Conservation (phyloP, 1,140 invertebrate genomes). For the Probaryconus sp. region DNA sequence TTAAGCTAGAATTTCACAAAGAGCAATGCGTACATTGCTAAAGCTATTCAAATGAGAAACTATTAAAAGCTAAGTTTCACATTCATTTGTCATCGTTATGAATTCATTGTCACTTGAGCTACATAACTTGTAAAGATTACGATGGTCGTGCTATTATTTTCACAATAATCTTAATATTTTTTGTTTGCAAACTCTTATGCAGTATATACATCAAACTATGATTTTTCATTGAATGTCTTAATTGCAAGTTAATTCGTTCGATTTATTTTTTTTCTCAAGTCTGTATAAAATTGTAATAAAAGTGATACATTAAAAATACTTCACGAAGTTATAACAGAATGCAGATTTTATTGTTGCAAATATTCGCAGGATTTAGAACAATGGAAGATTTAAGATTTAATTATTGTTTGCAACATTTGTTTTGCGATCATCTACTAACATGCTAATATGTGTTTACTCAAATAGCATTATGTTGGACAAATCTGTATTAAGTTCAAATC, state of each 20-base stretch:
- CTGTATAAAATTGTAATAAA: conserved; percentile 41
- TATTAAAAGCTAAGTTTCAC: conserved; percentile 14
- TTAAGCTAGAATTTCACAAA: conserved; percentile 20
- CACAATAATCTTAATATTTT: conserved; percentile 9
- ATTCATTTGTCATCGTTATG: conserved; percentile 24
- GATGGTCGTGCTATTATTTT: conserved; percentile 8
- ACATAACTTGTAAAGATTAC: conserved; percentile 32
- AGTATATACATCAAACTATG: conserved; percentile 20
- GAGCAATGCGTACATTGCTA: conserved; percentile 12
- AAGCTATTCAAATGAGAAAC: conserved; percentile 17
- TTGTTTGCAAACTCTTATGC: conserved; percentile 21
- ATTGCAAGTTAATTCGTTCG: conserved; percentile 25
- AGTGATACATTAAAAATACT: no score
- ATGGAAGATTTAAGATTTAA: no score
- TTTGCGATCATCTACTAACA: no score
- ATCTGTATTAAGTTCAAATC: no score
- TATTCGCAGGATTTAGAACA: no score
- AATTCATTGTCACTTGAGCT: conserved; percentile 39
- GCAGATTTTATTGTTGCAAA: no score
- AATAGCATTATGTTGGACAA: no score
- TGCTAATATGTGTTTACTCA: no score
- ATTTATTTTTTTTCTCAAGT: neutral
- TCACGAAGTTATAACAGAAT: no score
- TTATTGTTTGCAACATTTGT: no score
- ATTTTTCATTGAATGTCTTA: conserved; percentile 42